phyloP scores from a whole-genome alignment of 1,140 invertebrate species.

The Musca vetustissima region DNA sequence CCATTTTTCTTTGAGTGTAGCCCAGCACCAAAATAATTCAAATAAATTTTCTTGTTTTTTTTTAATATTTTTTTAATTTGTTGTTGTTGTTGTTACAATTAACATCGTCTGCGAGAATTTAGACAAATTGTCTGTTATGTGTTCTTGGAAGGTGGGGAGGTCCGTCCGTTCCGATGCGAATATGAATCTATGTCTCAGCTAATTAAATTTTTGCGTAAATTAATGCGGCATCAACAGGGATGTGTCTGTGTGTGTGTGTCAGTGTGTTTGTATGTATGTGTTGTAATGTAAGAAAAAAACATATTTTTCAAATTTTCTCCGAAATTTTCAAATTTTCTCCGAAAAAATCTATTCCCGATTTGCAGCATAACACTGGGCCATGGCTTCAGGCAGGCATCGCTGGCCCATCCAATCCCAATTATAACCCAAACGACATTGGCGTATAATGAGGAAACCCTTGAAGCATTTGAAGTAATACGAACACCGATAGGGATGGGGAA shows the following conservation, averaged over 20 bases:
- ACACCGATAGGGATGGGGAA: constrained; percentile 14
- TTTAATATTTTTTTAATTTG: no score
- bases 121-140: constrained; percentile 1
- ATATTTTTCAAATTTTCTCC: no score
- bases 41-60: no score
- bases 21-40: no score
- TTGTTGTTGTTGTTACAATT: background rate
- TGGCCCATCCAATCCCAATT: constrained; percentile 12
- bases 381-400: background rate
- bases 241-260: no score
- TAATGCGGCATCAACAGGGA: background rate
- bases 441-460: background rate
- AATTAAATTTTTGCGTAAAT: background rate
- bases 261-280: no score
- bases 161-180: background rate
- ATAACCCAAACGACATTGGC: constrained; percentile 15
- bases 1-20: no score
- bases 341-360: no score
- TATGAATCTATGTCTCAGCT: background rate
- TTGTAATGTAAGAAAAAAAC: no score
- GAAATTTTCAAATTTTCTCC: no score
- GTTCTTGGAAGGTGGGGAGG: no score
- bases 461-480: constrained; percentile 20
- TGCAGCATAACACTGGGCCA: background rate
- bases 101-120: background rate